Base-by-base conservation (phyloP, 2,888 invertebrate species). In the Parnassius mnemosyne region DNA sequence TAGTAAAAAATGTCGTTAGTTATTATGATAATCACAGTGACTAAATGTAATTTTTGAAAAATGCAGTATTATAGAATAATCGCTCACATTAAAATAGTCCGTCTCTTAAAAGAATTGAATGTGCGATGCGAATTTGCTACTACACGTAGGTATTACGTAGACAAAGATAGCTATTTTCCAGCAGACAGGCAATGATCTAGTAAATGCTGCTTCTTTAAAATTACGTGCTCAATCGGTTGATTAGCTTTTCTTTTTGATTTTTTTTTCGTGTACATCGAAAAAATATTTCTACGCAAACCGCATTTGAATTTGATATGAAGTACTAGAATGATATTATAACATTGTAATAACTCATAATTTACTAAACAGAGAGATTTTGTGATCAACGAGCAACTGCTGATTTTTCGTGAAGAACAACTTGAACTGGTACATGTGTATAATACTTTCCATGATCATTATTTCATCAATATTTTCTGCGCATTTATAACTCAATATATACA, bases 401-500 rank as follows among this genome's bases (percentile, higher is more conserved):
- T 68, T 64, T 69, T 68, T 72, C 69, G 69, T 71, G 73, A 73
- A 73, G 75, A 76, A 71, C 71, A 70, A 63, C 72, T 72, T 66
- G 71, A 72, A 69, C 70, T 67, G 71, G 75, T 74, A 75, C 71
- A 74, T 72, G 75, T 76, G 73, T 34, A 34, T 34, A 81, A 71
- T 80, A 75, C 79, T 87, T 83, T 79, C 77, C 78, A 79, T 75
- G 78, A 83, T 81, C 76, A 79, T 72, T 79, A 78, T 80, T 79
- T 73, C 77, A 79, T 81, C 83, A 80, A 79, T 78, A 79, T 83
- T 84, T 82, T 81, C 81, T 79, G 79, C 79, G 81, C 85, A 81
- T 87, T 86, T 85, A 85, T 79, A 85, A 84, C 74, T 71, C 82
- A 78, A 60, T 60, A 84, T 60, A 84, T 85, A 85, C 80, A 84